These are phyloP conservation scores for Atta cephalotes DNA, from an alignment of 1,140 invertebrate species.

Conservation along the genomic window DNA sequence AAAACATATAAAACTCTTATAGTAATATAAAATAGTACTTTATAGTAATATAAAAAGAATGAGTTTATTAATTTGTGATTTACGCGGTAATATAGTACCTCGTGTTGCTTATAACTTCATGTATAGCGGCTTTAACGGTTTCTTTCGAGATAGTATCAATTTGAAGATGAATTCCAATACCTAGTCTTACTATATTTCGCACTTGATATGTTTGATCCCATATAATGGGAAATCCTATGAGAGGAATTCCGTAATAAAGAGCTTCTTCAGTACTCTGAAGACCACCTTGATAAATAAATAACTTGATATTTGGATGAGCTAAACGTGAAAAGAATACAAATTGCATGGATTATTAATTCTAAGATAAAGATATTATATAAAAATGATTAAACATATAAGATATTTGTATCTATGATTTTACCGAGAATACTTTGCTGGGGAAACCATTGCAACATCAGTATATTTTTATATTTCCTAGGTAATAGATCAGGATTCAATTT, in stretches of 20 bases:
- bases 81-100: conserved; percentile 57
- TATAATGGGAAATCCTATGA: conserved; percentile 83
- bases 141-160: conserved; percentile 53
- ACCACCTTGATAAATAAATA: conserved; percentile 87
- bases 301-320: conserved; percentile 83
- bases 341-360: neutral
- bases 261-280: conserved; percentile 85
- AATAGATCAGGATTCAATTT: conserved; percentile 68
- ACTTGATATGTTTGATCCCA: conserved; percentile 75
- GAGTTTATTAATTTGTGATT: neutral
- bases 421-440: conserved; percentile 82
- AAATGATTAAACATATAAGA: neutral
- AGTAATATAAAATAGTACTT: neutral
- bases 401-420: conserved; percentile 45
- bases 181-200: conserved; percentile 60
- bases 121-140: conserved; percentile 51
- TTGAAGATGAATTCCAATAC: conserved; percentile 61
- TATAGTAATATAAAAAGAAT: neutral
- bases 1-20: neutral
- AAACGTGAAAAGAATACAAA: neutral
- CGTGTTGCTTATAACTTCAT: conserved; percentile 68
- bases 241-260: conserved; percentile 82
- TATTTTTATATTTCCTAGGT: conserved; percentile 71
- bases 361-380: neutral
- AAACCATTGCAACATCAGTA: conserved; percentile 81